Conservation (phyloP, 2,888 invertebrate genomes). For the Drosophila cognata region DNA sequence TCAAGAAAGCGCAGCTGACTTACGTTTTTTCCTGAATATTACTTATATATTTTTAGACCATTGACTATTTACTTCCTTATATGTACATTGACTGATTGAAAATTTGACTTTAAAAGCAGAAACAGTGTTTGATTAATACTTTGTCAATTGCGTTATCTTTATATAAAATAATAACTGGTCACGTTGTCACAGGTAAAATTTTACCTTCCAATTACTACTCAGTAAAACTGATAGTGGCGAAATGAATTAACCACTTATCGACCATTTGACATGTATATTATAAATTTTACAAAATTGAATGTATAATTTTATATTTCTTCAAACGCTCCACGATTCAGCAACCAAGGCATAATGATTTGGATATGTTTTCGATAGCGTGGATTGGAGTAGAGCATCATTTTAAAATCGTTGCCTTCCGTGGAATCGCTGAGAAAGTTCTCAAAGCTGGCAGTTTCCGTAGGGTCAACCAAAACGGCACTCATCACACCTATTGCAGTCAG, state of each 20-base stretch:
- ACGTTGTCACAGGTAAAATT: neutral
- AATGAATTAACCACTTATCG: constrained; percentile 1
- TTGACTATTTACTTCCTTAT: neutral
- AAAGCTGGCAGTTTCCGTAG: constrained; percentile 60
- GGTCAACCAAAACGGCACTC: constrained; percentile 70
- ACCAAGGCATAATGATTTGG: constrained; percentile 75
- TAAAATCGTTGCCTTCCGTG: constrained; percentile 53
- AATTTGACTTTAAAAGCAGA: neutral
- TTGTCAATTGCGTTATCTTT: constrained; percentile 15
- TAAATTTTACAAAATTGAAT: neutral
- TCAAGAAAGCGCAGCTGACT: neutral
- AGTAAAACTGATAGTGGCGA: neutral
- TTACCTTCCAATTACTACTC: neutral
- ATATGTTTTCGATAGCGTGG: constrained; percentile 75
- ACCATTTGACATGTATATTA: neutral
- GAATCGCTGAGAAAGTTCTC: constrained; percentile 63
- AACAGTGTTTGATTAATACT: constrained; percentile 1
- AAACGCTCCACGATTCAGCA: constrained; percentile 73
- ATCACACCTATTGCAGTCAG: constrained; percentile 66
- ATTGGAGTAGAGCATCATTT: constrained; percentile 59
- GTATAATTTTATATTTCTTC: constrained; percentile 25
- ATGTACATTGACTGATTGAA: neutral
- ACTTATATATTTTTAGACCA: neutral
- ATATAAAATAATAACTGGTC: neutral
- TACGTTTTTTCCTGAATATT: neutral